These are phyloP conservation scores for Oncorhynchus clarkii DNA, from an alignment of 2,113 vertebrate species.

Conservation along the genomic window DNA sequence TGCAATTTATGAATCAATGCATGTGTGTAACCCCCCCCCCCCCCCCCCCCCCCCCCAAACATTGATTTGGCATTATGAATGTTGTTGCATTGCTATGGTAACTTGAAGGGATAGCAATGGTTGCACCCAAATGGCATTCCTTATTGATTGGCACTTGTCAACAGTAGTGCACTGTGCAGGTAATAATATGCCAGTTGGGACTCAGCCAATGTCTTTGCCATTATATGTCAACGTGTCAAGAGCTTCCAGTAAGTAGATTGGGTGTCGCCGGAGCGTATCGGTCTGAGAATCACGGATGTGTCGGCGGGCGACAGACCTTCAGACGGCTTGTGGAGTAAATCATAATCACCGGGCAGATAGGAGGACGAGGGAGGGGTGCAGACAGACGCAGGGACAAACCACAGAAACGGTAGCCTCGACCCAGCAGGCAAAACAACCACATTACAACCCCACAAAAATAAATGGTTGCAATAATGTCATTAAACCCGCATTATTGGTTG, in stretches of 20 bases:
- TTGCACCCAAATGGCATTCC: neutral
- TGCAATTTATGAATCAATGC: neutral
- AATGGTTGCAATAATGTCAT: no score
- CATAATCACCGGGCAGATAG: slow-evolving; percentile 29
- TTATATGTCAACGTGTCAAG: slow-evolving; percentile 25
- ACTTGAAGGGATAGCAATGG: neutral
- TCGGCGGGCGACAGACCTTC: slow-evolving; percentile 44
- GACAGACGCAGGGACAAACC: neutral
- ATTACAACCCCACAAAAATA: no score
- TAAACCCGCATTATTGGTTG: no score
- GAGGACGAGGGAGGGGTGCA: slow-evolving; percentile 30
- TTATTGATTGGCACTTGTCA: neutral
- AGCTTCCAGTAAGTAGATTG: slow-evolving; percentile 15
- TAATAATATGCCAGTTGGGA: neutral
- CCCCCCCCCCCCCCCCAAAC: neutral
- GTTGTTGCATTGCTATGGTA: neutral
- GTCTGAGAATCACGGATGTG: neutral
- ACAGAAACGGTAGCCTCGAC: neutral
- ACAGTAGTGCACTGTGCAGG: no score
- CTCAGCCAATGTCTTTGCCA: neutral
- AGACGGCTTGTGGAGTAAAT: slow-evolving; percentile 37
- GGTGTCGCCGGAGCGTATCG: slow-evolving; percentile 26
- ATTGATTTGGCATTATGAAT: neutral
- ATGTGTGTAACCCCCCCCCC: neutral
- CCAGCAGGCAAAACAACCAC: no score